Evolutionary conservation across 1,140 invertebrate genomes (phyloP), one percentile per base, ranked within the genome.

Genomic region (Macrocentrus cingulum): DNA sequence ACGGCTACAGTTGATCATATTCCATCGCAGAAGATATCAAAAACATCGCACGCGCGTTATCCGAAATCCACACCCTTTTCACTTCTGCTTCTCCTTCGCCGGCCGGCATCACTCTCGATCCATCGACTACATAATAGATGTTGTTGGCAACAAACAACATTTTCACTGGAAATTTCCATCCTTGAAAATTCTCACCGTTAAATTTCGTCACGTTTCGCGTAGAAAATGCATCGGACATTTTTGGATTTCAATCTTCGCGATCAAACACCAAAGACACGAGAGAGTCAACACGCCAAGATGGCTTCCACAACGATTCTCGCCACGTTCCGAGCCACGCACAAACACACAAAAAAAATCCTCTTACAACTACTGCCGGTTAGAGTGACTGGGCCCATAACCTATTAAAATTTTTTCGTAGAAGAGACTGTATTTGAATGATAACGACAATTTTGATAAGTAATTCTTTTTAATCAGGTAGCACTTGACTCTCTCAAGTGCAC

Each of bases 331-430:
- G n/a, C 22, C 29, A 50, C 32, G 4, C 22, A n/a, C n/a, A n/a
- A n/a, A n/a, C n/a, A n/a, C n/a, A n/a, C n/a, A n/a, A n/a, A n/a
- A n/a, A n/a, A n/a, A n/a, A 49, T 4, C 18, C 7, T 42, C 44
- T 11, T 15, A 20, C 44, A 54, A 34, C 15, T 22, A 29, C 25
- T 5, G 25, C 25, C 25, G 4, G 25, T 29, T 5, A 4, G 5
- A 2, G n/a, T 8, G 13, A 15, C 51, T 60, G 51, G 59, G 51
- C 59, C 59, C 59, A 60, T 60, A 60, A 60, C 59, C 59, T 55
- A 52, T 60, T 60, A 29, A 46, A 19, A 1, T 34, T 34, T 36
- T 36, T 36, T 42, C n/a, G 9, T 29, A 29, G 4, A 29, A 29
- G 4, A 29, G 25, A 5, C 9, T 29, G 25, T 29, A 29, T 29